These are phyloP conservation scores for Ernsta delagoae DNA, from an alignment of 2,888 invertebrate genomes.

Conservation along the genomic window DNA sequence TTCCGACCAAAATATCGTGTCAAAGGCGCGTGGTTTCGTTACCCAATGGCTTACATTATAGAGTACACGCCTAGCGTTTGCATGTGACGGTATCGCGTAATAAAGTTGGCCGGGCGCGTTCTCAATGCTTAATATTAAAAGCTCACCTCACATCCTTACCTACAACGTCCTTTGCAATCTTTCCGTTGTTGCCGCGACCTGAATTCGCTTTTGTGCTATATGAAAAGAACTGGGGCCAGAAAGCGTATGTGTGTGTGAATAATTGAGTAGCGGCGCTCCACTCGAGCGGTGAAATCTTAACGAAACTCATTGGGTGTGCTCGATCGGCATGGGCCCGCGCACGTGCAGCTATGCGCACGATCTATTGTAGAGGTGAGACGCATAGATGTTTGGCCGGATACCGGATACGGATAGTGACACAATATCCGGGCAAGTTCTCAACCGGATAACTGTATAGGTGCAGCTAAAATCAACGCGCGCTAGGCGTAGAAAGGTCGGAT, in stretches of 20 bases:
- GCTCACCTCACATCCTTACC: constrained; percentile 61
- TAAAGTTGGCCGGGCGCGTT: constrained; percentile 62
- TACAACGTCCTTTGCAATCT: constrained; percentile 73
- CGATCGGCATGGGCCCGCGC: constrained; percentile 41
- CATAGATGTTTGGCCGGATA: too few relatives aligned
- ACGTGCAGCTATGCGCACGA: constrained; percentile 46
- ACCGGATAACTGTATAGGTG: too few relatives aligned
- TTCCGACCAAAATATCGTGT: constrained; percentile 20
- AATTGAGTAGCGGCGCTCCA: constrained; percentile 71
- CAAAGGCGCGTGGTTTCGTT: constrained; percentile 20
- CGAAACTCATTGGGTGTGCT: constrained; percentile 62
- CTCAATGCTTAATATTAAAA: constrained; percentile 73
- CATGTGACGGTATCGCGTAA: constrained; percentile 61
- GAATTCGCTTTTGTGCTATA: constrained; percentile 76
- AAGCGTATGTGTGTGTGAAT: constrained; percentile 77
- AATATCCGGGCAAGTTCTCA: too few relatives aligned
- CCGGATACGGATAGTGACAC: too few relatives aligned
- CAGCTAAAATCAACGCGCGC: too few relatives aligned
- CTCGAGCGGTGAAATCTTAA: constrained; percentile 67
- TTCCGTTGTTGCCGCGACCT: constrained; percentile 78
- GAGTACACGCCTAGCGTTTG: constrained; percentile 43
- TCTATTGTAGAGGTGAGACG: background rate
- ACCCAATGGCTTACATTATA: constrained; percentile 26
- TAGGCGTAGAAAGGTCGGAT: too few relatives aligned
- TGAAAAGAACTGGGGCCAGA: constrained; percentile 76